Percentiles rank a stretch among this genome's conserved stretches.
phyloP scores from a whole-genome alignment of 2,797 vertebrate genomes.

The Rhinatrema bivittatum region DNA sequence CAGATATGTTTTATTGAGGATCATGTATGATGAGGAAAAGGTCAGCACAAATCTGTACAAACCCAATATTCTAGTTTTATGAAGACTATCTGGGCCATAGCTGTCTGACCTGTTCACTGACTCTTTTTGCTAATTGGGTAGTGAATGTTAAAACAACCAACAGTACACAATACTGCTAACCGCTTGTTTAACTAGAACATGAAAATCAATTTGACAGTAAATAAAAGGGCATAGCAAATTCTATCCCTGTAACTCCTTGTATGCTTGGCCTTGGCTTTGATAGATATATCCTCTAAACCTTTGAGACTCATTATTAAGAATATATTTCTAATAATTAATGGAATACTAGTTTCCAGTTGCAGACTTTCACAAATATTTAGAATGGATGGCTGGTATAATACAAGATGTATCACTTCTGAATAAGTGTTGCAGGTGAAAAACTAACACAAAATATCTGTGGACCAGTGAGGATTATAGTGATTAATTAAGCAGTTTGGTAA shows the following conservation, averaged over 20 bases:
- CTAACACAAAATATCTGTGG: neutral
- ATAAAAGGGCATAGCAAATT: constrained; percentile 46
- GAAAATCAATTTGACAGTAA: constrained; percentile 55
- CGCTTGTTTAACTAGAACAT: constrained; percentile 46
- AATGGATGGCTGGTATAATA: constrained; percentile 5
- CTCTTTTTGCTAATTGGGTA: constrained; percentile 55
- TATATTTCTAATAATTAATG: constrained; percentile 29
- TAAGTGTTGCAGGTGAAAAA: constrained; percentile 14
- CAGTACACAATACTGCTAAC: constrained; percentile 28
- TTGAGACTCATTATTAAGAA: constrained; percentile 8
- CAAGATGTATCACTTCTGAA: constrained; percentile 6
- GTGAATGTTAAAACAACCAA: constrained; percentile 29
- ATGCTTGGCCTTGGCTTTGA: constrained; percentile 35
- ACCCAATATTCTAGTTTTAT: constrained; percentile 21
- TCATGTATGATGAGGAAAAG: constrained; percentile 40
- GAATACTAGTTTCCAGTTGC: neutral
- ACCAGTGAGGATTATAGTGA: neutral
- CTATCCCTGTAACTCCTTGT: constrained; percentile 28
- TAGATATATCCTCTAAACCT: constrained; percentile 28
- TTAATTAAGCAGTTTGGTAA: neutral
- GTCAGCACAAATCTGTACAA: constrained; percentile 38
- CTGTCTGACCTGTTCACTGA: constrained; percentile 52
- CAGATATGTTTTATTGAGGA: constrained; percentile 19
- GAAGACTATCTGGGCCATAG: constrained; percentile 13
- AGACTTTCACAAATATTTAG: constrained; percentile 12